Base-by-base conservation (phyloP, 2,113 vertebrate genomes). In the Trematomus loennbergii region DNA sequence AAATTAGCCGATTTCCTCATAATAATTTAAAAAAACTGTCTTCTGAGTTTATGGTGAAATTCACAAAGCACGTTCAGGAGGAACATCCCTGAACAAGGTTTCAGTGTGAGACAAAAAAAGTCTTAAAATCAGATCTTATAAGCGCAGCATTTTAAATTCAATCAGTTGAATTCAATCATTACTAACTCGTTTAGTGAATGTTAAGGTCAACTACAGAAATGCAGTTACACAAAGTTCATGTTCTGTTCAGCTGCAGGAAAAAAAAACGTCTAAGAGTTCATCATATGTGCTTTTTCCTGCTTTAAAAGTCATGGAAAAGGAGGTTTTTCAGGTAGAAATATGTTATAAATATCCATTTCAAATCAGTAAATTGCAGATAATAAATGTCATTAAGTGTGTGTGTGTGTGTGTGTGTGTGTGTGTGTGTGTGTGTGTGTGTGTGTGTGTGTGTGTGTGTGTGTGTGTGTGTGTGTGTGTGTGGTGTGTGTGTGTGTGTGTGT, bases 121-220 rank as follows among this genome's bases (percentile, higher is more conserved):
- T 59, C 45, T 50, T 20, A 46, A 86, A 40, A 70, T 76, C 54
- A 2, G 25, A 59, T 62, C 62, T 17, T 17, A 22, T 45, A 45
- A 29, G 29, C 5, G 4, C 10, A 17, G 18, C 5, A 25, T 58
- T 57, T 76, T 53, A 46, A 79, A 79, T 46, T 54, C 36, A 78
- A 74, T 84, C 54, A 81, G 12, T 52, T 45, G 36, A 70, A 62
- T 62, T 70, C 4, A 72, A 36, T 78, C 45, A 58, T 61, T 52
- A 25, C 69, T 81, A 67, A 78, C 33, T 13, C 20, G 18, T 12
- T 84, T 60, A 75, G 13, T 48, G 54, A 71, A 72, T 40, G 12
- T 49, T 33, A 48, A 67, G n/a, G 57, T 75, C 43, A 18, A 18
- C 18, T 1, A 18, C 65, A 61, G 22, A 4, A 13, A 46, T 55